Percentiles rank a stretch among this genome's conserved stretches.
phyloP scores from a whole-genome alignment of 2,888 invertebrate species.

The Leptopilina drosophilae region DNA sequence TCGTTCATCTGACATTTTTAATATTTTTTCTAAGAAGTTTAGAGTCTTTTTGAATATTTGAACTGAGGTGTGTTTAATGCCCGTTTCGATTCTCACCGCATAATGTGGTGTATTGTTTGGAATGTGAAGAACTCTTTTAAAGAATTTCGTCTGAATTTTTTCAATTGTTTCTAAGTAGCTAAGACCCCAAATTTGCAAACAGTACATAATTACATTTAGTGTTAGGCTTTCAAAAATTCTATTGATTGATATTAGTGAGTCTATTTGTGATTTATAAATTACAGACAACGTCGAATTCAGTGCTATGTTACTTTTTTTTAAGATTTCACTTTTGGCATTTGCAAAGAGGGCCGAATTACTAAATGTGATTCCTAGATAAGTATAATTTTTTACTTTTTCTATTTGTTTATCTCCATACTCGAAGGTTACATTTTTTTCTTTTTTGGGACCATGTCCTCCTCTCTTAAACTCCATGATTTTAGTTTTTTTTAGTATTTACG shows the following conservation, averaged over 20 bases:
- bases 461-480: no score
- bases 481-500: no score
- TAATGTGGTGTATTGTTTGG: constrained; percentile 1
- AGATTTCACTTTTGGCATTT: no score
- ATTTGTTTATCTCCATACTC: no score
- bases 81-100: background rate
- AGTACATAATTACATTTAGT: background rate
- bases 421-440: no score
- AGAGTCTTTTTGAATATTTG: background rate
- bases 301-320: no score
- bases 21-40: background rate
- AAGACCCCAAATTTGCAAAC: background rate
- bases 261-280: background rate
- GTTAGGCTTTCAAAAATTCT: background rate
- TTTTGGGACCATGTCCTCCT: no score
- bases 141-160: background rate
- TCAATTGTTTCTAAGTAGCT: background rate
- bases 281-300: background rate
- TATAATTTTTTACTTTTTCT: no score
- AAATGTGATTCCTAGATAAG: no score
- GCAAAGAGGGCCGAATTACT: no score
- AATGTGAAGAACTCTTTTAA: background rate
- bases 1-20: background rate
- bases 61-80: background rate
- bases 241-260: background rate